phyloP scores from a whole-genome alignment of 2,888 invertebrate genomes.

The Nephrocerus scutellatus region DNA sequence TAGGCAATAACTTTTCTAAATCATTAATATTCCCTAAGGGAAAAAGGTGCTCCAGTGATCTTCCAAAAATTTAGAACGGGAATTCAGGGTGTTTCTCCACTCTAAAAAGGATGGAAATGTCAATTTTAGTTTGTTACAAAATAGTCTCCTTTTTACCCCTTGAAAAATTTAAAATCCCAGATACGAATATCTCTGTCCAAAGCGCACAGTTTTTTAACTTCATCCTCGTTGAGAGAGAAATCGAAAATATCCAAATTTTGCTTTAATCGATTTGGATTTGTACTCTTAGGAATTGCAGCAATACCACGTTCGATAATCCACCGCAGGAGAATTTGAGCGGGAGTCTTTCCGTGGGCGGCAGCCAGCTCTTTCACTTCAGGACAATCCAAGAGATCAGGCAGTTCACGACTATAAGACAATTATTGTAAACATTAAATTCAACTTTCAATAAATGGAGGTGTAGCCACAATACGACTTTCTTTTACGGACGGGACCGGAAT shows the following conservation, averaged over 20 bases:
- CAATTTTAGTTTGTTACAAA: too few species aligned
- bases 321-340: conserved; percentile 70
- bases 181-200: conserved; percentile 63
- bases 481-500: too few species aligned
- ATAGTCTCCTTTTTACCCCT: conserved; percentile 54
- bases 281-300: conserved; percentile 78
- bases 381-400: conserved; percentile 62
- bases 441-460: too few species aligned
- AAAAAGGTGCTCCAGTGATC: too few species aligned
- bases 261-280: conserved; percentile 61
- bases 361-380: conserved; percentile 53
- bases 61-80: conserved; percentile 62
- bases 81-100: conserved; percentile 64
- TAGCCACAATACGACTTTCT: too few species aligned
- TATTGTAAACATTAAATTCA: too few species aligned
- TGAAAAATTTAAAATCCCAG: conserved; percentile 63
- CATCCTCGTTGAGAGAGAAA: conserved; percentile 58
- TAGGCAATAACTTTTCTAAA: too few species aligned
- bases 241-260: conserved; percentile 72
- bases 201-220: conserved; percentile 55
- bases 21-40: too few species aligned
- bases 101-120: conserved; percentile 32
- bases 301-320: conserved; percentile 66
- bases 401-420: too few species aligned
- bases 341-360: conserved; percentile 57